Conservation (phyloP, 2,113 vertebrate species). For the Chrysemys picta region DNA sequence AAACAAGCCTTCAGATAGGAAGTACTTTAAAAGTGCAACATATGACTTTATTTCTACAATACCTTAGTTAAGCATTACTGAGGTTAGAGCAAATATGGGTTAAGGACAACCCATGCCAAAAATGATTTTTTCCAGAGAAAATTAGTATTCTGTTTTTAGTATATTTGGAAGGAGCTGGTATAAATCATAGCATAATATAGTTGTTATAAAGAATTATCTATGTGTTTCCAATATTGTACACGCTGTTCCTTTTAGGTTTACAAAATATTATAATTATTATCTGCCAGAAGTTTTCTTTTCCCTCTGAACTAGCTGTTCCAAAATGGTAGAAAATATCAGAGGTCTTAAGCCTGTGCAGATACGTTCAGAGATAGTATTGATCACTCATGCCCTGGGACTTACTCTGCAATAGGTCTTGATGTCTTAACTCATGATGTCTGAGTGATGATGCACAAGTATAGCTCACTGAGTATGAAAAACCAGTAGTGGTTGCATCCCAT, state of each 20-base stretch:
- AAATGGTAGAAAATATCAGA: background rate
- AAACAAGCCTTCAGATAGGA: background rate
- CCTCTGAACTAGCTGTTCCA: background rate
- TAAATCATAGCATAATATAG: constrained; percentile 24
- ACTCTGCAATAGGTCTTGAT: background rate
- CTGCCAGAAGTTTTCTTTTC: background rate
- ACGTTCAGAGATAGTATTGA: background rate
- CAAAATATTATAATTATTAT: background rate
- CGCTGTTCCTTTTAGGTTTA: background rate
- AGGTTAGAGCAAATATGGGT: background rate
- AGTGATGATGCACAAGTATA: fast-evolving
- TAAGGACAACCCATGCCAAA: background rate
- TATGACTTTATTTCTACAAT: background rate
- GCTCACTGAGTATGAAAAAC: background rate
- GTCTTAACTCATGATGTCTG: background rate
- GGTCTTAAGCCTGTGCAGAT: background rate
- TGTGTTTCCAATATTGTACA: background rate
- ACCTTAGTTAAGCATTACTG: background rate
- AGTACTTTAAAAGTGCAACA: background rate
- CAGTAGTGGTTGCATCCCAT: background rate
- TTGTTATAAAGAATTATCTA: constrained; percentile 26
- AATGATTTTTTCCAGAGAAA: constrained; percentile 21
- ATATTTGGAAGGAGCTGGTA: constrained; percentile 6
- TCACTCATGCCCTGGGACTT: background rate
- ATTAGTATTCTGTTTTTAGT: constrained; percentile 20